Conservation (phyloP, 2,888 invertebrate genomes). For the Rapana venosa region DNA sequence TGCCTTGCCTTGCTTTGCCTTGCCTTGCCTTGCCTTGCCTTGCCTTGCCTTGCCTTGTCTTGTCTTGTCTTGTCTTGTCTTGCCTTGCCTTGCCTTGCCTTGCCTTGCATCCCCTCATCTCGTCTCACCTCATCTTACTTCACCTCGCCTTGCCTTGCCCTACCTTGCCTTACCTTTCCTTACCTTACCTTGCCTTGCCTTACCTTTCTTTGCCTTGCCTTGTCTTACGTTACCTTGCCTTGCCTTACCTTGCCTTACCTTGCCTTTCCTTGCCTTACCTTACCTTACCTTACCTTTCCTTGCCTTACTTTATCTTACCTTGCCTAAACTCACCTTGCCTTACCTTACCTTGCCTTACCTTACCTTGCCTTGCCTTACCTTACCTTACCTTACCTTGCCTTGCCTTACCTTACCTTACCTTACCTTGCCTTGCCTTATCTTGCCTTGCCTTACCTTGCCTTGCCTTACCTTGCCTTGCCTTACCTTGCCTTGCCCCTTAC, state of each 20-base stretch:
- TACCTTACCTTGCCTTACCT: neutral
- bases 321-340: neutral
- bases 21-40: too few species aligned
- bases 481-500: neutral
- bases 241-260: slow-evolving; percentile 43
- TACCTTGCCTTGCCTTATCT: neutral
- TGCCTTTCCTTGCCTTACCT: slow-evolving; percentile 43
- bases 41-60: too few species aligned
- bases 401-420: neutral
- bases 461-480: neutral
- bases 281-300: slow-evolving; percentile 33
- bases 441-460: neutral
- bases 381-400: neutral
- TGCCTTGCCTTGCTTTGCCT: too few species aligned
- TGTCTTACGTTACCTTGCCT: slow-evolving; percentile 44
- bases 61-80: too few species aligned
- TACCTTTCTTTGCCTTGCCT: slow-evolving; percentile 44
- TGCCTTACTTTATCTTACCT: too few species aligned
- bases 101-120: neutral
- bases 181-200: slow-evolving; percentile 45
- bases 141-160: neutral
- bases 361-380: neutral
- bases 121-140: neutral
- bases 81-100: neutral
- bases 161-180: slow-evolving; percentile 42